These are phyloP conservation scores for Rhagonycha lutea DNA, from an alignment of 2,888 invertebrate species.

Conservation along the genomic window DNA sequence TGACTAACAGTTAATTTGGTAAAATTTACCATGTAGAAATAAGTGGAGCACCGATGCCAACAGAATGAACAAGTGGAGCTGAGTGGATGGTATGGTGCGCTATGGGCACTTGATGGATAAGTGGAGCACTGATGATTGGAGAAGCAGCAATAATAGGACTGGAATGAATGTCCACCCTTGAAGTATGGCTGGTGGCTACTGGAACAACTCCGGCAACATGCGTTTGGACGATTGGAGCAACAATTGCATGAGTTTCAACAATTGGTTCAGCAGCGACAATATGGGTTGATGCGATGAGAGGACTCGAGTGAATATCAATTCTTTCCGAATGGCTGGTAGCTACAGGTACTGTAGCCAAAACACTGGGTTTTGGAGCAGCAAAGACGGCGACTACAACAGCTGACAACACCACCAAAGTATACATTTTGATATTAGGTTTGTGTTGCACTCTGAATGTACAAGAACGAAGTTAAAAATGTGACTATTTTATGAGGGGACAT, in stretches of 20 bases:
- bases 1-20: background rate
- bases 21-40: background rate
- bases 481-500: background rate
- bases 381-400: slow-evolving; percentile 59
- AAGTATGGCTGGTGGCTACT: slow-evolving; percentile 31
- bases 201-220: slow-evolving; percentile 25
- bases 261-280: slow-evolving; percentile 4
- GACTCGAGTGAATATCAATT: slow-evolving; percentile 29
- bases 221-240: background rate
- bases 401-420: slow-evolving; percentile 56
- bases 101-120: slow-evolving; percentile 32
- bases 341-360: slow-evolving; percentile 28
- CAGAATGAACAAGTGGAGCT: slow-evolving; percentile 11
- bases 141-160: slow-evolving; percentile 10
- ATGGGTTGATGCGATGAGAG: slow-evolving; percentile 1
- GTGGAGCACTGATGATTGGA: slow-evolving; percentile 45
- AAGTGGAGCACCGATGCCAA: slow-evolving; percentile 5
- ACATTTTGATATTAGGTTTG: slow-evolving; percentile 43
- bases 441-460: slow-evolving; percentile 21
- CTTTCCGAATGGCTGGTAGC: slow-evolving; percentile 33
- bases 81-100: slow-evolving; percentile 24
- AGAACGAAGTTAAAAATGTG: background rate
- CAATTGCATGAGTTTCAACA: background rate
- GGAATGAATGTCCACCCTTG: slow-evolving; percentile 33
- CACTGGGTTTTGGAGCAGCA: slow-evolving; percentile 17